Base-by-base conservation (phyloP, 2,113 vertebrate species). In the Geococcyx californianus region DNA sequence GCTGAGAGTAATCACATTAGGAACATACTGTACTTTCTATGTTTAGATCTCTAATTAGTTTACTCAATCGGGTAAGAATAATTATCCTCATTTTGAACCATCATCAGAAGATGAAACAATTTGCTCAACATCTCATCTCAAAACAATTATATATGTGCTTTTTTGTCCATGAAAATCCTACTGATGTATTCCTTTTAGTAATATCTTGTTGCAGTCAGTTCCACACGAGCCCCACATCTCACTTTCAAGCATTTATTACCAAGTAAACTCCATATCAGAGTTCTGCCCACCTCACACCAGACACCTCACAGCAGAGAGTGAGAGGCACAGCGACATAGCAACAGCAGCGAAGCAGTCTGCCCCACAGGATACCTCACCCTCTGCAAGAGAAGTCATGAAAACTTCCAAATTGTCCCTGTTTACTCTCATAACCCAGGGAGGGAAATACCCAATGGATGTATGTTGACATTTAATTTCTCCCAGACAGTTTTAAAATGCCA, bases 41-140 rank as follows among this genome's bases (percentile, higher is more conserved):
- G 87, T 85, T 95, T 87, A 79, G 74, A 82, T 66, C 25, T 69
- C 60, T 82, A 85, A 91, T 82, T 92, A 92, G n/a, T 94, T 96
- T 93, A 85, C 38, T 87, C 66, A 80, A 44, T 42, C 64, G 62
- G 9, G 31, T 82, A 79, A 87, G 78, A 36, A 76, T 69, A 82
- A 93, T 90, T 86, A 82, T 66, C 58, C 49, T 93, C 16, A 58
- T 91, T 87, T 60, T 82, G 49, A 89, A 58, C 52, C 58, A 49
- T 14, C 28, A 7, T 45, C 73, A 76, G 45, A 76, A 79, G 20
- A 87, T 58, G 15, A 84, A 95, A 86, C 17, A 6, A 76, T 69
- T 87, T 92, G n/a, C 40, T 88, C 52, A 70, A n/a, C 29, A 58
- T 74, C 42, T 88, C 31, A 74, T 24, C 23, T 23, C 45, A 73